Conservation (phyloP, 2,113 vertebrate species). For the Melanerpes formicivorus region DNA sequence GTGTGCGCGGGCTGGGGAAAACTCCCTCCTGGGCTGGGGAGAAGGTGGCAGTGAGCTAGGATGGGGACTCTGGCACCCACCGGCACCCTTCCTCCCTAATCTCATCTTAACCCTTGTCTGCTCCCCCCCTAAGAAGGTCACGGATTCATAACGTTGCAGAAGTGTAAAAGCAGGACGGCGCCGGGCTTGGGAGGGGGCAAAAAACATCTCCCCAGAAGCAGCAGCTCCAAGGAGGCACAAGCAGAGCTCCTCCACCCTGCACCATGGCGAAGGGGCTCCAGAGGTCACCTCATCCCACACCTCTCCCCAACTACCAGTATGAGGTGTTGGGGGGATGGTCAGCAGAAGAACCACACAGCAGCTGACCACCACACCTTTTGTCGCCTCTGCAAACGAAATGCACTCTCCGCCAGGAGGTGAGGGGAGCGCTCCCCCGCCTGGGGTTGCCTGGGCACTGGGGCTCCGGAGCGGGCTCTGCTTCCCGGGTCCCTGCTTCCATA, state of each 20-base stretch:
- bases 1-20: rapidly evolving
- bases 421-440: background rate
- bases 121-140: background rate
- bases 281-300: no score
- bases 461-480: background rate
- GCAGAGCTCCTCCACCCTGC: background rate
- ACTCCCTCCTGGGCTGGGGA: background rate
- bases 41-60: background rate
- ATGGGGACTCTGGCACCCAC: background rate
- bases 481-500: background rate
- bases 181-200: background rate
- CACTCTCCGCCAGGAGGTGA: background rate
- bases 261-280: background rate
- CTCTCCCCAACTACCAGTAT: background rate
- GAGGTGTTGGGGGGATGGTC: no score
- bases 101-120: background rate
- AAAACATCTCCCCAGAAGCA: background rate
- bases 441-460: background rate
- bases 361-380: background rate
- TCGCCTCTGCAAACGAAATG: background rate
- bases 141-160: rapidly evolving
- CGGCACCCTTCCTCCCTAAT: background rate
- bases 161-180: background rate
- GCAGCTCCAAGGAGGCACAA: background rate
- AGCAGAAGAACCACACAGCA: background rate